Evolutionary conservation across 2,888 invertebrate genomes (phyloP), one percentile per base, ranked within the genome.

Genomic region (Thumatha senex): DNA sequence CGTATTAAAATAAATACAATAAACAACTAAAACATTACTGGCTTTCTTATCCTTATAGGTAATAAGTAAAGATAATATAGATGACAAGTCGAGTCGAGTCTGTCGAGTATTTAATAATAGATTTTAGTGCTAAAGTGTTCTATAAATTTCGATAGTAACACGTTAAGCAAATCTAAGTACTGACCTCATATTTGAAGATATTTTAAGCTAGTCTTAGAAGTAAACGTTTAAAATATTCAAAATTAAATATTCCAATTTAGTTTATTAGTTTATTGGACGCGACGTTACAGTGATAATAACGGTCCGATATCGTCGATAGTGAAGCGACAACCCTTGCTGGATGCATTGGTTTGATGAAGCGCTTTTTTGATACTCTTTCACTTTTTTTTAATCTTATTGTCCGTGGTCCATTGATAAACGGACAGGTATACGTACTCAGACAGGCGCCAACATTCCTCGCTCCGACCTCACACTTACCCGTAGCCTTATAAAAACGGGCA

Each of bases 361-460:
- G 80, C 86, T 86, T 86, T 89, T 88, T 84, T 84, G 82, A 86
- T 86, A 85, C 74, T 80, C 82, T 83, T 82, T 80, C 78, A 80
- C 67, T 70, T 50, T 51, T 78, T 79, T 65, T 69, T 86, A 84
- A 54, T 74, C 83, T 87, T 84, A 84, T 90, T 89, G 86, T 84
- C 81, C 84, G 75, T 78, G 84, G 86, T 78, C 88, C 91, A 91
- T 91, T 90, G 91, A 91, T 90, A 91, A 90, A 89, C 84, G 86
- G 85, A 91, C 91, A 90, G 90, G 90, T 90, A 91, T 89, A 88
- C 85, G 88, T 89, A 90, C 90, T 90, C 90, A 89, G 90, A 89
- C 89, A 84, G 91, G 91, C 91, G 91, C 91, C 91, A 91, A 90
- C 91, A 91, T 91, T 91, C 91, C 87, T 89, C 86, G 87, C 67